phyloP scores from a whole-genome alignment of 2,888 invertebrate genomes.

The Leptinotarsa peninsularis region DNA sequence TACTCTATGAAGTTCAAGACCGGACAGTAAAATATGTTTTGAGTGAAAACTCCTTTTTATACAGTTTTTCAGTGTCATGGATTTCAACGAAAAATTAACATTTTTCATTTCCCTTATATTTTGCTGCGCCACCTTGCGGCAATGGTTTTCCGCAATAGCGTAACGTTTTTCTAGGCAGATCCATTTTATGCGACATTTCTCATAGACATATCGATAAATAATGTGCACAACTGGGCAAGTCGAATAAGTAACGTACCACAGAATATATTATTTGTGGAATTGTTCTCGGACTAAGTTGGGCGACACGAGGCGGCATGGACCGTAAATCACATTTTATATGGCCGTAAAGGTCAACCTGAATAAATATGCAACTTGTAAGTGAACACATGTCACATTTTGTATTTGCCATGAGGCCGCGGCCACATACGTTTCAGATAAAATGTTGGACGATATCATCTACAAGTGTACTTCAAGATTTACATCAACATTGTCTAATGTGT shows the following conservation, averaged over 20 bases:
- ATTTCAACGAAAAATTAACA: too few relatives aligned
- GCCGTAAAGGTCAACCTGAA: conserved; percentile 43
- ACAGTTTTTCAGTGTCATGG: too few relatives aligned
- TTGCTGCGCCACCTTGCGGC: too few relatives aligned
- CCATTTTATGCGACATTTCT: too few relatives aligned
- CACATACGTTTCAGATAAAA: conserved; percentile 23
- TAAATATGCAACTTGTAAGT: conserved; percentile 41
- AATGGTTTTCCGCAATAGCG: too few relatives aligned
- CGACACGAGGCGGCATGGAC: conserved; percentile 33
- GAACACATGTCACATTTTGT: conserved; percentile 42
- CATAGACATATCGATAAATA: neutral
- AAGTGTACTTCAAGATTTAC: conserved; percentile 34
- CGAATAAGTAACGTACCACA: neutral
- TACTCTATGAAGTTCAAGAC: too few relatives aligned
- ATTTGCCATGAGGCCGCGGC: conserved; percentile 33
- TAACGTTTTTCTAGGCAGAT: too few relatives aligned
- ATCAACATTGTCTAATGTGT: conserved; percentile 25
- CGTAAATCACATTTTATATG: conserved; percentile 47
- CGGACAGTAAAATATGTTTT: too few relatives aligned
- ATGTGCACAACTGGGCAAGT: neutral
- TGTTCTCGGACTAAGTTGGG: conserved; percentile 7
- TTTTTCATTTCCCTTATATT: too few relatives aligned
- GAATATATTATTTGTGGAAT: conserved; percentile 5
- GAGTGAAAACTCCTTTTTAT: too few relatives aligned
- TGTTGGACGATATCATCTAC: conserved; percentile 35